These are phyloP conservation scores for Drosophila aff. DNA, from an alignment of 1,140 invertebrate genomes.

Conservation along the genomic window DNA sequence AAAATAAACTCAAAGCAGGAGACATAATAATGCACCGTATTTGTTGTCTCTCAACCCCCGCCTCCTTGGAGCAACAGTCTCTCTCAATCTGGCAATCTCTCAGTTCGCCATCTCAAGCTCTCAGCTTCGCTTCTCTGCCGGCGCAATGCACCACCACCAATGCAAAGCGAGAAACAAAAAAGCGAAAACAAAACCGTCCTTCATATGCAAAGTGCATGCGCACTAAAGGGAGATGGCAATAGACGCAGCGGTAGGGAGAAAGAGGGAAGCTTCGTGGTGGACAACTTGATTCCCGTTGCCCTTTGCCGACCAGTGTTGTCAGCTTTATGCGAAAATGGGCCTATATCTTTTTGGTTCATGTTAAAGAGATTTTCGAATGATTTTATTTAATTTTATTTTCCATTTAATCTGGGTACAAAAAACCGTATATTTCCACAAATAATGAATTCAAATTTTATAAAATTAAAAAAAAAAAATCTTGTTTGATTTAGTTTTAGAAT, in stretches of 20 bases:
- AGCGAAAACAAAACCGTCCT: constrained; percentile 9
- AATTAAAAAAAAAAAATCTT: background rate
- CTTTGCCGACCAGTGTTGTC: constrained; percentile 46
- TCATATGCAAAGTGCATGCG: constrained; percentile 69
- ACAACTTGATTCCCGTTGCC: constrained; percentile 70
- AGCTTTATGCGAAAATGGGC: background rate
- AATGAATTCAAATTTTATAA: background rate
- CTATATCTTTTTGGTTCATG: background rate
- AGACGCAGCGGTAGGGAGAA: constrained; percentile 44
- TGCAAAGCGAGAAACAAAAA: constrained; percentile 10
- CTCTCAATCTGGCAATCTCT: constrained; percentile 40
- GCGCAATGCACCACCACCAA: constrained; percentile 28
- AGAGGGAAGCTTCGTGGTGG: constrained; percentile 9
- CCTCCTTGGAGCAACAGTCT: constrained; percentile 68
- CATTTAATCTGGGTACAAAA: too few relatives aligned
- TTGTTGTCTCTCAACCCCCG: constrained; percentile 6
- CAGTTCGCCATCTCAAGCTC: constrained; percentile 19
- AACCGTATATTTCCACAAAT: background rate
- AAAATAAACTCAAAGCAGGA: constrained; percentile 76
- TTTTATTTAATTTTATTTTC: background rate
- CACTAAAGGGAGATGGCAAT: constrained; percentile 71
- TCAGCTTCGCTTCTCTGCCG: constrained; percentile 31
- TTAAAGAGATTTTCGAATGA: background rate
- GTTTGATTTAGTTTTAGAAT: background rate
- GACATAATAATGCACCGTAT: constrained; percentile 45